Conservation (phyloP, 2,888 invertebrate genomes). For the Aproaerema taeniolella region DNA sequence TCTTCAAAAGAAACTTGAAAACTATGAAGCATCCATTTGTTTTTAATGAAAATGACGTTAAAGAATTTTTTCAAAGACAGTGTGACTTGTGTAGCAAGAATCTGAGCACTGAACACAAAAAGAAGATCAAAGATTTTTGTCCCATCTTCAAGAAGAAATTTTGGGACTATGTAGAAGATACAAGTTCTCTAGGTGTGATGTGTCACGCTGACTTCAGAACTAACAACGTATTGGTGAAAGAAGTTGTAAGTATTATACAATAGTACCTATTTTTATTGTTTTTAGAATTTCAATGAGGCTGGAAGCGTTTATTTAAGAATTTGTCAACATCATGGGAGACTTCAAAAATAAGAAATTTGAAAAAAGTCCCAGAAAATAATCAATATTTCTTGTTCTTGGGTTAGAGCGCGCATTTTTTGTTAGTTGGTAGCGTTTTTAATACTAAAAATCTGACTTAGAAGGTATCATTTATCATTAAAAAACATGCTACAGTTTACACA, state of each 20-base stretch:
- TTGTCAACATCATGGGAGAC: too few species aligned
- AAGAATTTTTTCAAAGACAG: conserved; percentile 20
- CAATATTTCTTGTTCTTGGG: too few species aligned
- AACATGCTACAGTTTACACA: too few species aligned
- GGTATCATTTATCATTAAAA: too few species aligned
- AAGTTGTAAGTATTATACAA: conserved; percentile 32
- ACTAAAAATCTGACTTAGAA: too few species aligned
- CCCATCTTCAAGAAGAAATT: conserved; percentile 25
- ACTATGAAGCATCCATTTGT: conserved; percentile 13
- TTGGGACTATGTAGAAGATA: conserved; percentile 25
- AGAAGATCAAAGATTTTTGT: conserved; percentile 26
- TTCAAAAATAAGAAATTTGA: too few species aligned
- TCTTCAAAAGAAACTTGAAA: conserved; percentile 21
- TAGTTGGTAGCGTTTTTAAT: too few species aligned
- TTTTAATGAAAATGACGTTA: conserved; percentile 28
- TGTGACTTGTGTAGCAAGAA: conserved; percentile 19
- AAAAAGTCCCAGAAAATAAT: too few species aligned
- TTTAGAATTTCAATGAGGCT: background rate
- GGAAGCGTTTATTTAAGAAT: too few species aligned
- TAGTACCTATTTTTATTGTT: background rate
- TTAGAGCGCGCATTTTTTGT: too few species aligned
- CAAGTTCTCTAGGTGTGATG: conserved; percentile 23
- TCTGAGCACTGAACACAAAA: conserved; percentile 24
- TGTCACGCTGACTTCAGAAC: conserved; percentile 52
- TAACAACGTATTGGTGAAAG: conserved; percentile 44